Conservation (phyloP, 2,888 invertebrate species). For the Oxycera nigricornis region DNA sequence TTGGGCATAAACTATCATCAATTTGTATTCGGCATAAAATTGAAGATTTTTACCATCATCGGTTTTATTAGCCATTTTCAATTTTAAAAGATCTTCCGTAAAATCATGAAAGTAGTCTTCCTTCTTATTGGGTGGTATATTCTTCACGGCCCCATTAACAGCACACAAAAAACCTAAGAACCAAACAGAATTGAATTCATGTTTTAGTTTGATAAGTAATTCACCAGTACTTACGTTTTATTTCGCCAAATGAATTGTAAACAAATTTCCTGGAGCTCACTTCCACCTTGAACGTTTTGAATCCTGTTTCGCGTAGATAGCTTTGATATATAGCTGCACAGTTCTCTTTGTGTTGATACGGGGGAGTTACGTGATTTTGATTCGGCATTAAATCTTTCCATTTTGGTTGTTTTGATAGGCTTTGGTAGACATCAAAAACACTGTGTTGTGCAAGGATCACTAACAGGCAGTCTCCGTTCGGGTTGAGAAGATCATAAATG, state of each 20-base stretch:
- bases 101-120: background rate
- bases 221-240: conserved; percentile 57
- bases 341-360: conserved; percentile 70
- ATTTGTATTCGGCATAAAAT: conserved; percentile 55
- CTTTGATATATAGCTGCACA: conserved; percentile 67
- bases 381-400: conserved; percentile 74
- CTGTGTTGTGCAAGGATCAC: conserved; percentile 74
- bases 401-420: conserved; percentile 65
- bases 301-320: conserved; percentile 68
- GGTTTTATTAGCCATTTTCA: conserved; percentile 68
- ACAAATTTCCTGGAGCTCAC: conserved; percentile 66
- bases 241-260: conserved; percentile 65
- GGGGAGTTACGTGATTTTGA: conserved; percentile 70
- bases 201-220: background rate
- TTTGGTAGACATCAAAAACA: conserved; percentile 73
- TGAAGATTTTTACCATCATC: background rate
- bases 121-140: background rate
- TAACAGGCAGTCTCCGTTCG: conserved; percentile 73
- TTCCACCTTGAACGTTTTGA: conserved; percentile 68
- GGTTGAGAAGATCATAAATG: conserved; percentile 70
- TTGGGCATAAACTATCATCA: background rate
- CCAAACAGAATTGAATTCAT: background rate
- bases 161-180: background rate
- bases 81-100: conserved; percentile 50
- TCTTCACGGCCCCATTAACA: background rate